Base-by-base conservation (phyloP, 2,113 vertebrate species). In the Thryonomys swinderianus region DNA sequence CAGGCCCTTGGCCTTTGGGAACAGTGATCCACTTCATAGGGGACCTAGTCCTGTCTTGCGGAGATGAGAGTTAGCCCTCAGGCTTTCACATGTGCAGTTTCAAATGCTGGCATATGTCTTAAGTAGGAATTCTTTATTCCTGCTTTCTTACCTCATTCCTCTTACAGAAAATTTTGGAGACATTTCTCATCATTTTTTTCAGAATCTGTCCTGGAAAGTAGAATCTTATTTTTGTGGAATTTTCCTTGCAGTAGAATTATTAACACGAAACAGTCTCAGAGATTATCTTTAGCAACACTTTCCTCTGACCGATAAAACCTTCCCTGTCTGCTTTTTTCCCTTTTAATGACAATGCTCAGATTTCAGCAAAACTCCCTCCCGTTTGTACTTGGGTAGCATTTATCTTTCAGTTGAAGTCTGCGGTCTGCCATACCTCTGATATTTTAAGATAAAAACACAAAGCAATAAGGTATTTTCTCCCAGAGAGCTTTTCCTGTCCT, bases 161-260 rank as follows among this genome's bases (percentile, higher is more conserved):
- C 21, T 51, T 32, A 42, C 79, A 42, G 34, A 13, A 74, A 30
- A 37, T 78, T 69, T 64, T 40, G 30, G 30, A 61, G 27, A 20
- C 73, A 79, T 42, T 92, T 48, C 83, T 21, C 27, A 55, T 64
- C 23, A 74, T 55, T 45, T 91, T 59, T 66, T 82, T 21, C 78
- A 81, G 66, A 96, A 45, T 73, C 18, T 61, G 14, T 82, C 62
- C 21, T 88, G 78, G 20, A 27, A 69, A 88, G 55, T 74, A 51
- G 34, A 89, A 32, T 57, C 79, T 94, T 45, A 27, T 14, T 89
- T 96, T 79, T 74, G 30, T 42, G 64, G 92, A 92, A 48, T 85
- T 8, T 94, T 92, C 34, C 18, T 79, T 27, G 1, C 32, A 9
- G 21, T 80, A 27, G 59, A 85, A 73, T 81, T 16, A 62, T 79